Base-by-base conservation (phyloP, 2,888 invertebrate genomes). In the Nowickia ferox region DNA sequence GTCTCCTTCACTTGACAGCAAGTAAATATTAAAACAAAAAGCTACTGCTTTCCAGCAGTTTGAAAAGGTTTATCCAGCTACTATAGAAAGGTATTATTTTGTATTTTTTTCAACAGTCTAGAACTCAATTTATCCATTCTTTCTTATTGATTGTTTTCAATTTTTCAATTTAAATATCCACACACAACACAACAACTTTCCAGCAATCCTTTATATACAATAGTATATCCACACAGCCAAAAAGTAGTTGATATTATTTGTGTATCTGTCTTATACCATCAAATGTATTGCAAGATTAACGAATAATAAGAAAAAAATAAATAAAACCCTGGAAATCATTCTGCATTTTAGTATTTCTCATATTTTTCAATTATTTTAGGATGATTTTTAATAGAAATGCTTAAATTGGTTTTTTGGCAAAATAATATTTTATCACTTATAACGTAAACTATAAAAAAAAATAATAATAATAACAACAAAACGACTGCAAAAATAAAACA, bases 331-430 rank as follows among this genome's bases (percentile, higher is more conserved):
- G 11, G 71, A 72, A 66, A 80, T 80, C 65, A 68, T 65, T 10
- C 46, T 22, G 44, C n/a, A 19, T 66, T 66, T 74, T 66, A 15
- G 44, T 81, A 63, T 53, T 61, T 61, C 53, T 19, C 13, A 71
- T 63, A 53, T 44, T n/a, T 30, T 19, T 13, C 13, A 22, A 48
- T 51, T 11, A n/a, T n/a, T 57, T 44, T 19, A 40, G 17, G 42
- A 53, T 38, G 30, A 44, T 53, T 46, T 30, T 65, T 46, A 30
- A 38, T 38, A 59, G 9, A 38, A 59, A 3, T 59, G 59, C 63
- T 22, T 74, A 71, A 83, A 83, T 57, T 71, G 63, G 65, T 63
- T 77, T 71, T 66, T 59, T 51, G 17, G 44, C 30, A 38, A 22
- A 69, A 55, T 46, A 76, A 55, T 46, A 22, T 17, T 53, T 72